These are phyloP conservation scores for Hypsibius dujardini DNA, from an alignment of 1,140 invertebrate species.

Conservation along the genomic window DNA sequence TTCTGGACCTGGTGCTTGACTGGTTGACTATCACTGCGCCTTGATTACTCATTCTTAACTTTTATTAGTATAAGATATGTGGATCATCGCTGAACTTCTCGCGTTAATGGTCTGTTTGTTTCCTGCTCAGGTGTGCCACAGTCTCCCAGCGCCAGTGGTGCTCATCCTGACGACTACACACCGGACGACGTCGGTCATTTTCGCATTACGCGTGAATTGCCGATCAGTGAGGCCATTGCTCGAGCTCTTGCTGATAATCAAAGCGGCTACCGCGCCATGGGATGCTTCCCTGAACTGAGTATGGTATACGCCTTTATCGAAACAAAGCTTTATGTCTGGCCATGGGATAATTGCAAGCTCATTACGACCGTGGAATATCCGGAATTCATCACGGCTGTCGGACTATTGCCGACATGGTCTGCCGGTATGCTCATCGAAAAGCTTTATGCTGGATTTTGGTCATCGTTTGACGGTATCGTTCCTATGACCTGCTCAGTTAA, in stretches of 20 bases:
- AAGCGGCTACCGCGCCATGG: background rate
- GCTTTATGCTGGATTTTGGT: no score
- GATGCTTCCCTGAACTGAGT: background rate
- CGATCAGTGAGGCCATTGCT: background rate
- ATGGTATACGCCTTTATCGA: background rate
- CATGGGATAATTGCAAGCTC: background rate
- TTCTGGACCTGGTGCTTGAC: no score
- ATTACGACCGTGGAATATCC: background rate
- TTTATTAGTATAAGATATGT: no score
- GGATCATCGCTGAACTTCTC: no score
- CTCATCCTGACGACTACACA: constrained; percentile 8
- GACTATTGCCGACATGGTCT: background rate
- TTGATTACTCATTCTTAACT: no score
- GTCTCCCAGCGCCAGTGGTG: background rate
- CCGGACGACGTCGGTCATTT: constrained; percentile 3
- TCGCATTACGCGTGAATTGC: background rate
- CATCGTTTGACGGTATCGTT: no score
- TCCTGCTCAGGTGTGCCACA: background rate
- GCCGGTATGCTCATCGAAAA: no score
- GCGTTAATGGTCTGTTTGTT: no score
- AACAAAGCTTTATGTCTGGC: constrained; percentile 10
- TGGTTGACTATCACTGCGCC: no score
- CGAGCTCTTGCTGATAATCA: background rate
- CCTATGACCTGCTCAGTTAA: background rate
- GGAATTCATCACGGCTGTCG: constrained; percentile 11